Base-by-base conservation (phyloP, 2,888 invertebrate species). In the Orchesella flavescens region DNA sequence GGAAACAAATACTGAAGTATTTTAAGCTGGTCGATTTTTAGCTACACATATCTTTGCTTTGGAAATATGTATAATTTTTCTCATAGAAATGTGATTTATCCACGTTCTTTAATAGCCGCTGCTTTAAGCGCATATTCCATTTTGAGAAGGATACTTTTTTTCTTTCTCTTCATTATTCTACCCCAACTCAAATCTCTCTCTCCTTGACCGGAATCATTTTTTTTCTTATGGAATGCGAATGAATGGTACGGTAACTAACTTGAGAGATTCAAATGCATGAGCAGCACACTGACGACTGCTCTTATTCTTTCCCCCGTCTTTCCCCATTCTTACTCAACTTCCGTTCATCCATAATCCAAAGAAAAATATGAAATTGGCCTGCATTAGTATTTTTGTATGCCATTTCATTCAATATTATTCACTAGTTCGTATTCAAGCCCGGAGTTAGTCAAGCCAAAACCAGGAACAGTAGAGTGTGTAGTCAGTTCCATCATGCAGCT, bases 401-500 rank as follows among this genome's bases (percentile, higher is more conserved):
- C 24, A 68, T 81, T 74, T 73, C 66, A 73, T 73, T 80, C 80
- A 53, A 80, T 72, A 73, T 73, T 73, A 80, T 80, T 80, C 73
- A 75, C 75, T 75, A 49, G 72, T 61, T 65, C 65, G 15, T 53
- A 61, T 66, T 73, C 66, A 57, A 46, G 59, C 17, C 17, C 23
- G 12, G 68, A 21, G 21, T 34, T 72, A 79, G 73, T 80, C 66
- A 80, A 66, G 72, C 80, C 73, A 65, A 80, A 80, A 80, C 57
- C 65, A 80, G 80, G 66, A 80, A 80, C 73, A 73, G 55, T 4
- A 19, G 1, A 57, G 74, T 75, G 55, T 4, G 61, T 19, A 57
- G 74, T 75, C 66, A 81, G 81, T 69, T 69, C 81, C 74, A 81
- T 81, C 81, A 81, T 81, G 75, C 69, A 74, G 74, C 65, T 81